phyloP scores from a whole-genome alignment of 2,113 vertebrate species.

The Antigone vipio region DNA sequence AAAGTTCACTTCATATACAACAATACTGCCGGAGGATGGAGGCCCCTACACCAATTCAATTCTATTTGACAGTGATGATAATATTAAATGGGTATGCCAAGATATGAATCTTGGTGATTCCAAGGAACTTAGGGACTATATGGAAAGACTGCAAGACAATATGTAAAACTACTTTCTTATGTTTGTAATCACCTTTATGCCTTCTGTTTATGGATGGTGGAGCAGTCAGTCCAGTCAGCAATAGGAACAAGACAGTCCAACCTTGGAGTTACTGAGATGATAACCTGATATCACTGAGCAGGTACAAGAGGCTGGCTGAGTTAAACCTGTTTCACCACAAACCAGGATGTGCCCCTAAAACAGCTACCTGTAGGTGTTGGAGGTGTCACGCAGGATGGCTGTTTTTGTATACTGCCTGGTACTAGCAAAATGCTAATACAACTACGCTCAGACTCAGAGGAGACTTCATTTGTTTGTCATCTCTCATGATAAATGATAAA shows the following conservation, averaged over 20 bases:
- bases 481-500: conserved; percentile 24
- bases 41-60: conserved; percentile 90
- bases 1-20: conserved; percentile 96
- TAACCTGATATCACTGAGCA: not conserved
- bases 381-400: not conserved
- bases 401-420: conserved; percentile 39
- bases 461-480: conserved; percentile 29
- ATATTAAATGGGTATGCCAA: conserved; percentile 98
- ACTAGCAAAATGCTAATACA: conserved; percentile 26
- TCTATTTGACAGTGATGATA: conserved; percentile 89
- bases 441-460: conserved; percentile 52
- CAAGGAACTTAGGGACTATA: conserved; percentile 91
- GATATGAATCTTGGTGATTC: conserved; percentile 92
- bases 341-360: conserved; percentile 41
- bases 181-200: conserved; percentile 86
- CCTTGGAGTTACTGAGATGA: conserved; percentile 31
- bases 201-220: conserved; percentile 79
- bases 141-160: conserved; percentile 98
- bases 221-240: conserved; percentile 72
- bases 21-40: conserved; percentile 89
- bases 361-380: conserved; percentile 42
- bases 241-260: conserved; percentile 62
- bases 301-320: conserved; percentile 43
- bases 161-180: conserved; percentile 83
- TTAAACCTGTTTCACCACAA: conserved; percentile 7